A percentile compares a stretch with the other conserved stretches of the same genome.
Evolutionary conservation across 2,113 vertebrate genomes (phyloP).

Genomic region (Plectropomus leopardus): DNA sequence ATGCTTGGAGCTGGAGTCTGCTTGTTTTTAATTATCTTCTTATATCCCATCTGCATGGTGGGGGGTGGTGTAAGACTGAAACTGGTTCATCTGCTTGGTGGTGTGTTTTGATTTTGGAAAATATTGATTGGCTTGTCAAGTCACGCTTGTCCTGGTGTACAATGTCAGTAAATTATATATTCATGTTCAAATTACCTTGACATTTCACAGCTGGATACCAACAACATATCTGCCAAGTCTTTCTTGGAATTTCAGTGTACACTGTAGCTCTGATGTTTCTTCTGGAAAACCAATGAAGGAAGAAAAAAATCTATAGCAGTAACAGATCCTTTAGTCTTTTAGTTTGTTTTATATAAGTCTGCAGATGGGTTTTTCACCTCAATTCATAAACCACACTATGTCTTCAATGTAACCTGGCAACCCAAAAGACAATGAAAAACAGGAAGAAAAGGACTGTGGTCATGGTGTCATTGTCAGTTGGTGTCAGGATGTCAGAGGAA

Average conservation of each 20-base stretch:
- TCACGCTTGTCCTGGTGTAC: background rate
- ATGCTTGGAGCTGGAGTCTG: conserved; percentile 23
- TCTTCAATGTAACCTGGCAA: background rate
- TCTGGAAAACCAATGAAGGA: background rate
- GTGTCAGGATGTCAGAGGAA: background rate
- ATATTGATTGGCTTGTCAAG: conserved; percentile 30
- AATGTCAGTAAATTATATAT: conserved; percentile 4
- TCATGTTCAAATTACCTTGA: conserved; percentile 40
- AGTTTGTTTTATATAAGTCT: background rate
- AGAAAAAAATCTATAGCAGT: too few species aligned
- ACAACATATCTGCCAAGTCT: background rate
- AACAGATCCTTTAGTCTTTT: background rate
- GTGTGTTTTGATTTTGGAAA: background rate
- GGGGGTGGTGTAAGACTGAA: background rate
- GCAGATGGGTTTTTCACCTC: background rate
- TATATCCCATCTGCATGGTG: background rate
- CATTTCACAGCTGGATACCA: conserved; percentile 8
- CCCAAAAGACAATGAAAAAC: background rate
- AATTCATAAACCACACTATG: background rate
- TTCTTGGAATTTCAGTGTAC: background rate
- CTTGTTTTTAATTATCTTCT: conserved; percentile 39
- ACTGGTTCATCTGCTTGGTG: background rate
- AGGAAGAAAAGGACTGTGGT: background rate
- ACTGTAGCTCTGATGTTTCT: background rate
- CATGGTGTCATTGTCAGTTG: background rate